A percentile compares a stretch with the other conserved stretches of the same genome.
Evolutionary conservation across 2,888 invertebrate species (phyloP).

Genomic region (Tillus elongatus): DNA sequence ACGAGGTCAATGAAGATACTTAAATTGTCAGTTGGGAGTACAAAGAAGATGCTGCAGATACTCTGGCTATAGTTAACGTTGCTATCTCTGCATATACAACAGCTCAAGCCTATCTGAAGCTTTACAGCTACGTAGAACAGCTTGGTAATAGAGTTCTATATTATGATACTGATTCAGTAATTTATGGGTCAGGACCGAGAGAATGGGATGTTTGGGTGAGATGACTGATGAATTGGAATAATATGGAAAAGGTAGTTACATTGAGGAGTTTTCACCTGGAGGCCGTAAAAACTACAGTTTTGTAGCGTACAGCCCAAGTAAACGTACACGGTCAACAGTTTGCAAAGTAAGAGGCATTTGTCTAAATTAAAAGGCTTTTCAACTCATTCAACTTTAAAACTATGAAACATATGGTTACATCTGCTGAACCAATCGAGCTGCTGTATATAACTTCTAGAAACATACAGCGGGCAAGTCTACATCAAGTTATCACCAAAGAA

Average conservation of each 20-base stretch:
- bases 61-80: constrained; percentile 21
- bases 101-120: constrained; percentile 28
- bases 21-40: constrained; percentile 9
- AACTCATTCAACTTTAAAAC: too few species aligned
- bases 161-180: constrained; percentile 34
- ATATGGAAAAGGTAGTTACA: constrained; percentile 28
- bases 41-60: constrained; percentile 18
- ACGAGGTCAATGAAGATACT: constrained; percentile 13
- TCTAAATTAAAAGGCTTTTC: too few species aligned
- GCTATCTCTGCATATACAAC: constrained; percentile 30
- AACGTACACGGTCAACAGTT: not conserved
- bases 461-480: not conserved
- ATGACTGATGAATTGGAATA: constrained; percentile 32
- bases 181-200: constrained; percentile 27
- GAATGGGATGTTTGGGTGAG: constrained; percentile 31
- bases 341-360: constrained; percentile 13
- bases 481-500: not conserved
- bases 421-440: too few species aligned
- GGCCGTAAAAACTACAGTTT: constrained; percentile 36
- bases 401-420: not conserved
- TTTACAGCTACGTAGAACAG: constrained; percentile 30
- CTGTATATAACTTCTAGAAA: not conserved
- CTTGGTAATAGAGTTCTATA: constrained; percentile 28
- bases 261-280: constrained; percentile 30
- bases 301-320: constrained; percentile 14